Conservation (phyloP, 2,113 vertebrate genomes). For the Catagonus wagneri region DNA sequence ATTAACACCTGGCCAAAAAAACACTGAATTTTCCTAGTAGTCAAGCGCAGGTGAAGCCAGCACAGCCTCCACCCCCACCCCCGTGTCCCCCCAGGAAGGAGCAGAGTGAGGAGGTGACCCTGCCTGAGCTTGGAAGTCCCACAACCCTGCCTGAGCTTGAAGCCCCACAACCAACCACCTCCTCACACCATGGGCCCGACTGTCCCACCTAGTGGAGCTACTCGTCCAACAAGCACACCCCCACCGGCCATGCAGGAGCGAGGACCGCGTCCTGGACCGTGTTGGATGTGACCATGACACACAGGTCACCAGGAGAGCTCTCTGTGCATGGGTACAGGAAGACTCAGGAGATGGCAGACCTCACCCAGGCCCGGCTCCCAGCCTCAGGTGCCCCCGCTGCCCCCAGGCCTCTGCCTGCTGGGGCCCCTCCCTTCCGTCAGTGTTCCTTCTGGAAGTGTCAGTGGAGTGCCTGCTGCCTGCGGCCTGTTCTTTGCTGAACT, state of each 20-base stretch:
- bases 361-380: not conserved
- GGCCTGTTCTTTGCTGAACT: not conserved
- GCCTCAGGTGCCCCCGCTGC: not conserved
- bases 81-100: not conserved
- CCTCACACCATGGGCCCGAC: too few relatives aligned
- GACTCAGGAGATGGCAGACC: not conserved
- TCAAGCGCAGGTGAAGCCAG: not conserved
- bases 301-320: not conserved
- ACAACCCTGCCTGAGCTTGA: not conserved
- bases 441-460: not conserved
- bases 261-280: rapidly evolving
- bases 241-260: rapidly evolving
- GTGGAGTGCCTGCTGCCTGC: not conserved
- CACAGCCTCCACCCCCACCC: too few relatives aligned
- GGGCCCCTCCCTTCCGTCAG: not conserved
- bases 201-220: too few relatives aligned
- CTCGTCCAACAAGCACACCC: too few relatives aligned
- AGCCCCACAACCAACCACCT: not conserved
- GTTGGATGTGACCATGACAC: not conserved
- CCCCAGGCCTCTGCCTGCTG: not conserved
- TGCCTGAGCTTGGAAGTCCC: not conserved
- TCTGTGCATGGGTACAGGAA: not conserved
- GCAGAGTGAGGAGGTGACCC: not conserved
- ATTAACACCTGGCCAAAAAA: not conserved
- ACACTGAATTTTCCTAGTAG: not conserved